Percentiles rank a stretch among this genome's conserved stretches.
These are phyloP conservation scores for Protomyctophum bolini DNA, from an alignment of 2,113 vertebrate species.

Conservation along the genomic window DNA sequence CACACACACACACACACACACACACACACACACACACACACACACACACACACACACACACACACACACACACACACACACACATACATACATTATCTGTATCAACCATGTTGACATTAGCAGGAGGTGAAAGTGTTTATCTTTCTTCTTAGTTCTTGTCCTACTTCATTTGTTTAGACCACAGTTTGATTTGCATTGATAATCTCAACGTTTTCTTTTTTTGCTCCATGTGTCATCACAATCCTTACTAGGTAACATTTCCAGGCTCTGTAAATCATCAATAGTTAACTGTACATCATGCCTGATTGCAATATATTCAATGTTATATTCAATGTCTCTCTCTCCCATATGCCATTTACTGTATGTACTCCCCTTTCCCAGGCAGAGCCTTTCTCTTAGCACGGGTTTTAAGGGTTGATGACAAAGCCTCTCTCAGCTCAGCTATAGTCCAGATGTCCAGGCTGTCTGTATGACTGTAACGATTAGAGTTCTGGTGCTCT, in stretches of 20 bases:
- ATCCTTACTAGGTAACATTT: background rate
- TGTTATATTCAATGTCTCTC: background rate
- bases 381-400: background rate
- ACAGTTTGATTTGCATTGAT: background rate
- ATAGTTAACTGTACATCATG: too few species aligned
- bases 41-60: too few species aligned
- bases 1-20: too few species aligned
- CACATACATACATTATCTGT: too few species aligned
- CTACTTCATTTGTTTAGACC: conserved; percentile 15
- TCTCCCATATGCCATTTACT: conserved; percentile 1
- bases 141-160: background rate
- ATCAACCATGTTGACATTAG: too few species aligned
- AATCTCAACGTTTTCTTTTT: too few species aligned
- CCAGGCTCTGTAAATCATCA: background rate
- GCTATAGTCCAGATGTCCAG: conserved; percentile 45
- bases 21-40: too few species aligned
- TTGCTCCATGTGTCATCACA: background rate
- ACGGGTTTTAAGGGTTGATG: conserved; percentile 32
- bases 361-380: too few species aligned
- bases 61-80: too few species aligned
- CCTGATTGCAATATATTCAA: too few species aligned
- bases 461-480: conserved; percentile 37
- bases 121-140: background rate
- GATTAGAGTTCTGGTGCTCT: conserved; percentile 15
- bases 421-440: conserved; percentile 44